Base-by-base conservation (phyloP, 2,113 vertebrate species). In the Fregetta grallaria region DNA sequence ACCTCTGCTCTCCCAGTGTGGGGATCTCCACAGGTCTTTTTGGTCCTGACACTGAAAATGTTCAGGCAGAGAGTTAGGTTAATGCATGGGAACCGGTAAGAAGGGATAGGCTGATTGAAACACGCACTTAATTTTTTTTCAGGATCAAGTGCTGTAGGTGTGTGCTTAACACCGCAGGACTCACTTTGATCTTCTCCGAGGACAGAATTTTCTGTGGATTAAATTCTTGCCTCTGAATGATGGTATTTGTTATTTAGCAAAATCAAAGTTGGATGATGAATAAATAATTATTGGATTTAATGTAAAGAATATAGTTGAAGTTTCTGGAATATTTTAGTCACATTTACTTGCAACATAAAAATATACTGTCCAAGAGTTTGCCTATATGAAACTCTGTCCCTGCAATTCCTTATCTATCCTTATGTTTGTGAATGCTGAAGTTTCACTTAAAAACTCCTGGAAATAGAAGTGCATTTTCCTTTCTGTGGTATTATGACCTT, bases 131-230 rank as follows among this genome's bases (percentile, higher is more conserved):
- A 34, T 40, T 45, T 73, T 45, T 78, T 84, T 45, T 66, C 45
- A 47, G 42, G 49, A 93, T 88, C 71, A 63, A 79, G 53, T 67
- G 50, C 88, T 75, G 61, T 89, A 85, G 73, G 83, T 92, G 83
- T 56, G 47, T 81, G 76, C 88, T 91, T 90, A 95, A 87, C 73
- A 75, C 72, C 52, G 63, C 4, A 2, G 61, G 62, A 91, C 44
- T 92, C 65, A 7, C 86, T 96, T 95, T 94, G 92, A 96, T 96
- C 91, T 96, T 83, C 88, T 85, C 61, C 0, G 13, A 89, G 66
- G 88, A 75, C 34, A 47, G 80, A 91, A 89, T 92, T 72, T 91
- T 42, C 49, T 25, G 22, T 58, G 77, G 88, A 94, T 94, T 92
- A 87, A 92, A 81, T 78, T 78, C 79, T 77, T 50, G 19, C 49